Conservation (phyloP, 2,113 vertebrate genomes). For the Menidia beryllina region DNA sequence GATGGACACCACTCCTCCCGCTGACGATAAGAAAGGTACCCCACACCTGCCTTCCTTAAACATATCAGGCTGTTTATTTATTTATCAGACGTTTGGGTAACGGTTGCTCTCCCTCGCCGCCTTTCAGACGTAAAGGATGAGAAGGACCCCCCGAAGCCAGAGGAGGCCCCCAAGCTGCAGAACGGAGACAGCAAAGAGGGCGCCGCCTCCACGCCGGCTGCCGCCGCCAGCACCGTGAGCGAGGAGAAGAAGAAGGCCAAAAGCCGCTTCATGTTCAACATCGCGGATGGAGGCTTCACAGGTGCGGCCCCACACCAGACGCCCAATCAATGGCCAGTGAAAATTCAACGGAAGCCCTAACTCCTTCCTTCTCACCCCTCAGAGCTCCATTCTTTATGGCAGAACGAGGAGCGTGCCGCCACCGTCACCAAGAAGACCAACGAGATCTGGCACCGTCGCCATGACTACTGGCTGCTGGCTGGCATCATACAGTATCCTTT, state of each 20-base stretch:
- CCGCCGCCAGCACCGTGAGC: conserved; percentile 6
- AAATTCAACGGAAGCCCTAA: neutral
- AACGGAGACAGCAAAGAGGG: conserved; percentile 92
- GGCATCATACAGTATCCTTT: conserved; percentile 99
- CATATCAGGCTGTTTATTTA: neutral
- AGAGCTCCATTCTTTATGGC: conserved; percentile 98
- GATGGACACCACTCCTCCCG: conserved; percentile 56
- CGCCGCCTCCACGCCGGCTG: neutral
- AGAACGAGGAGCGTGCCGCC: conserved; percentile 97
- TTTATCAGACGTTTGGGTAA: neutral
- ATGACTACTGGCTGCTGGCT: conserved; percentile 98
- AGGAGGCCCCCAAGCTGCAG: conserved; percentile 88
- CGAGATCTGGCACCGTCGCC: conserved; percentile 98
- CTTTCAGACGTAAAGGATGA: conserved; percentile 76
- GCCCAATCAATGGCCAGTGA: neutral
- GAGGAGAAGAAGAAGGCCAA: conserved; percentile 91
- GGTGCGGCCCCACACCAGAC: conserved; percentile 74
- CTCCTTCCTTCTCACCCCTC: neutral
- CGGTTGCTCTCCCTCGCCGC: fast-evolving
- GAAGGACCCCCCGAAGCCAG: conserved; percentile 85
- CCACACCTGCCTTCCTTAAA: neutral
- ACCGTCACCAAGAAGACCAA: conserved; percentile 98
- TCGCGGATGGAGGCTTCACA: conserved; percentile 97
- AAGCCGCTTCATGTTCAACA: conserved; percentile 98
- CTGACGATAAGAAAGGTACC: conserved; percentile 77